These are phyloP conservation scores for Eupithecia abbreviata DNA, from an alignment of 2,888 invertebrate genomes.

Conservation along the genomic window DNA sequence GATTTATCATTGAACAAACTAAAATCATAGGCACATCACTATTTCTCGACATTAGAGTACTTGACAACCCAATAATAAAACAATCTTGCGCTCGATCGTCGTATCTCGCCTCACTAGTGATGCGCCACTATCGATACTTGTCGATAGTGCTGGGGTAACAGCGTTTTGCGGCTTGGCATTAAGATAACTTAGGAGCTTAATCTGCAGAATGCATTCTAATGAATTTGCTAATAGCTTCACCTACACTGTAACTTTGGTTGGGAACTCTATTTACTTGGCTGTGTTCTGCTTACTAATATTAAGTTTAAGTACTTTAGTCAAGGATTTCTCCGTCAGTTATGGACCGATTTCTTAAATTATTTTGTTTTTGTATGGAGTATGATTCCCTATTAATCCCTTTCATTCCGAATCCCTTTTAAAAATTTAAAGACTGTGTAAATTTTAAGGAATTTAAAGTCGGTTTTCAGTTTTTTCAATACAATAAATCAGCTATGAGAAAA, in stretches of 20 bases:
- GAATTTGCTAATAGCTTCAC: constrained; percentile 6
- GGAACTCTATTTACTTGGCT: not conserved
- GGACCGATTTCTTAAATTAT: no score
- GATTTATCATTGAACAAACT: not conserved
- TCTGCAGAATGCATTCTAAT: constrained; percentile 5
- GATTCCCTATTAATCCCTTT: no score
- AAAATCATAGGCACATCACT: constrained; percentile 12
- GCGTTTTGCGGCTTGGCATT: constrained; percentile 3
- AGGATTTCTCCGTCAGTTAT: no score
- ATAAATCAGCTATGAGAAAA: no score
- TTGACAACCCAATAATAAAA: constrained; percentile 43
- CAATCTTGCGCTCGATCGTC: constrained; percentile 36
- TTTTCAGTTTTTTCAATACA: no score
- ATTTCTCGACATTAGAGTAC: constrained; percentile 25
- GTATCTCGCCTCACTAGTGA: constrained; percentile 35
- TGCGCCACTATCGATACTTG: constrained; percentile 16
- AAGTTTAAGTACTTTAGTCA: not conserved
- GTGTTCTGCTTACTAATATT: not conserved
- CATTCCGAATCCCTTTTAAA: no score
- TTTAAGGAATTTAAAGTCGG: no score
- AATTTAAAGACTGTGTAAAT: no score
- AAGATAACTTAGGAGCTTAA: constrained; percentile 9
- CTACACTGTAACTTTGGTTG: constrained; percentile 1
- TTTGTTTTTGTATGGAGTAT: no score
- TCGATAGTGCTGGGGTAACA: constrained; percentile 1